Evolutionary conservation across 2,797 vertebrate genomes (phyloP), one percentile per base, ranked within the genome.

Genomic region (Labeo calbasu): DNA sequence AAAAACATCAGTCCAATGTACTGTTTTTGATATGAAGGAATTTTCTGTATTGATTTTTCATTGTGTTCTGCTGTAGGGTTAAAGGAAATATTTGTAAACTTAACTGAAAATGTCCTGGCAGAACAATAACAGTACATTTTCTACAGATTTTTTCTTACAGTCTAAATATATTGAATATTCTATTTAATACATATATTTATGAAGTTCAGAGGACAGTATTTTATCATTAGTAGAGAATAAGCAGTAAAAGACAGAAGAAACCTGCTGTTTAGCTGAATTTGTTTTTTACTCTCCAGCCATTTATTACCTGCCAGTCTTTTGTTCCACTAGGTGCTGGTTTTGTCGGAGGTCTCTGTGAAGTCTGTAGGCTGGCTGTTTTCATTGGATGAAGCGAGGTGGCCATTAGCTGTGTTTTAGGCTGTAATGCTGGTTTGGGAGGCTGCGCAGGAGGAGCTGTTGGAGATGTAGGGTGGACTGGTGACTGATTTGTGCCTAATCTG

Each of bases 361-460:
- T 48, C 21, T 46, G 48, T 71, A 21, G 28, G 63, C 71, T 57
- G 83, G 61, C 61, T 70, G 86, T 36, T 80, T 76, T 85, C 40
- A 68, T 68, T 55, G 82, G 83, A 23, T 84, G 25, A 76, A 84
- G 75, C 43, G 14, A 21, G 63, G 55, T 85, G 28, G 59, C 21
- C 21, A 61, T 6, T 23, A 87, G 86, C 0, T 28, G 81, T 73
- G 28, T 84, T 72, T 23, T 82, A 2, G 23, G 46, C 66, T 82
- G 92, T 89, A 84, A 89, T 12, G 90, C 90, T 84, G 92, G 78
- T 79, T 82, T 85, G 19, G 36, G 59, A 23, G 51, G 36, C 21
- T 77, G 79, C 11, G 70, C 63, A 23, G 23, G 28, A 32, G 81
- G 43, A n/a, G 77, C 32, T 25, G 59, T 28, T 50, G 17, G 75